Percentiles rank a stretch among this genome's conserved stretches.
phyloP scores from a whole-genome alignment of 2,113 vertebrate genomes.

The Gasterosteus aculeatus region DNA sequence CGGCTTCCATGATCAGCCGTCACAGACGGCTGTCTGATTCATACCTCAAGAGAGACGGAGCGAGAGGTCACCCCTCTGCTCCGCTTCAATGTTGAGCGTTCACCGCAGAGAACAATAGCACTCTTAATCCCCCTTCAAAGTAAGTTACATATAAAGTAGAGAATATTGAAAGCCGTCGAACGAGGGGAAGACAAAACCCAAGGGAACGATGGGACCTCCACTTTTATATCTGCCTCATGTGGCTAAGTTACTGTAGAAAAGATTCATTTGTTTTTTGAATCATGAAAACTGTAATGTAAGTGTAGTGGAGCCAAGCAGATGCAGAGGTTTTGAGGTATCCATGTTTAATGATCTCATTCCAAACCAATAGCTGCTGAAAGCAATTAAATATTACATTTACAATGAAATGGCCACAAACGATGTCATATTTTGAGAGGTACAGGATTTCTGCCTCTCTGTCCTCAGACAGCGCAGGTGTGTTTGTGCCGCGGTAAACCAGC shows the following conservation, averaged over 20 bases:
- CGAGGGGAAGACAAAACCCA: slow-evolving; percentile 1
- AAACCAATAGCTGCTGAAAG: neutral
- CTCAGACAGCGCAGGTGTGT: neutral
- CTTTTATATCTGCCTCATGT: slow-evolving; percentile 7
- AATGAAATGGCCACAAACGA: neutral
- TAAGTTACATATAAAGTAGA: slow-evolving; percentile 7
- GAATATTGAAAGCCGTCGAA: neutral
- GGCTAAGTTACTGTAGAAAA: neutral
- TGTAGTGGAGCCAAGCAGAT: neutral
- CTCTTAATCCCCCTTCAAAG: slow-evolving; percentile 7
- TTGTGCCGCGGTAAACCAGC: slow-evolving; percentile 6
- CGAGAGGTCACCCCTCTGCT: slow-evolving; percentile 46
- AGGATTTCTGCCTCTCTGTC: neutral
- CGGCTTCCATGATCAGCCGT: slow-evolving; percentile 73
- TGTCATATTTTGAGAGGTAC: neutral
- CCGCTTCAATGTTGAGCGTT: slow-evolving; percentile 26
- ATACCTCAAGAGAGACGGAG: slow-evolving; percentile 54
- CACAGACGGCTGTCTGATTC: slow-evolving; percentile 71
- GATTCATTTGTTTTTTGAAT: neutral
- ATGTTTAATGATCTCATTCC: neutral
- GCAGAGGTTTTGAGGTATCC: neutral
- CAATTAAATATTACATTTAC: neutral
- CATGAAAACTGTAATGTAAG: too few species aligned
- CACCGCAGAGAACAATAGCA: slow-evolving; percentile 5
- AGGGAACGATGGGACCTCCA: slow-evolving; percentile 3